phyloP scores from a whole-genome alignment of 2,113 vertebrate species.

The Cryptoleucopteryx plumbea region DNA sequence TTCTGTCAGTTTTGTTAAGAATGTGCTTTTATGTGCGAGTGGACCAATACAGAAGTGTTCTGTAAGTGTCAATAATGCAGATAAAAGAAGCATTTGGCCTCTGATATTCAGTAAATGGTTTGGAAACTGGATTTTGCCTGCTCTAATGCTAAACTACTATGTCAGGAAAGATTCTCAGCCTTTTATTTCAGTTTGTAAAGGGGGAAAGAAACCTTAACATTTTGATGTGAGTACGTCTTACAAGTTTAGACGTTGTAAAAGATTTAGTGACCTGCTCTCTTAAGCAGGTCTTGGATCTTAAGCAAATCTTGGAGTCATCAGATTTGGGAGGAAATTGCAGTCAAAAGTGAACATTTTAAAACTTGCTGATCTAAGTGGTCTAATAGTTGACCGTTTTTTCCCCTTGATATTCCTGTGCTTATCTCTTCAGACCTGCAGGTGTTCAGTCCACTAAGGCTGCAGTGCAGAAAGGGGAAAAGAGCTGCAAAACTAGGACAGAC shows the following conservation, averaged over 20 bases:
- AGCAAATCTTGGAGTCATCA: neutral
- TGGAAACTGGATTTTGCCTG: neutral
- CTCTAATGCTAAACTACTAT: neutral
- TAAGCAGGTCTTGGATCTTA: neutral
- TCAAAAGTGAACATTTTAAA: neutral
- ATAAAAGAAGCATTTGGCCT: neutral
- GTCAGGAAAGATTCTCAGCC: neutral
- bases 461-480: neutral
- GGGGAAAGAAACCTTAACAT: neutral
- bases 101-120: neutral
- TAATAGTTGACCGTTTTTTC: neutral
- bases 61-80: neutral
- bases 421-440: constrained; percentile 16
- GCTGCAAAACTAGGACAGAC: constrained; percentile 68
- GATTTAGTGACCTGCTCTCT: neutral
- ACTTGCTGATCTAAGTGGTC: neutral
- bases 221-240: neutral
- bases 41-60: neutral
- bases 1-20: neutral
- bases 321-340: neutral
- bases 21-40: neutral
- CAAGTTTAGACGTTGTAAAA: neutral
- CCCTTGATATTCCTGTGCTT: neutral
- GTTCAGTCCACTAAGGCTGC: constrained; percentile 10
- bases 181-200: neutral